Base-by-base conservation (phyloP, 2,797 vertebrate species). In the Avahi laniger region DNA sequence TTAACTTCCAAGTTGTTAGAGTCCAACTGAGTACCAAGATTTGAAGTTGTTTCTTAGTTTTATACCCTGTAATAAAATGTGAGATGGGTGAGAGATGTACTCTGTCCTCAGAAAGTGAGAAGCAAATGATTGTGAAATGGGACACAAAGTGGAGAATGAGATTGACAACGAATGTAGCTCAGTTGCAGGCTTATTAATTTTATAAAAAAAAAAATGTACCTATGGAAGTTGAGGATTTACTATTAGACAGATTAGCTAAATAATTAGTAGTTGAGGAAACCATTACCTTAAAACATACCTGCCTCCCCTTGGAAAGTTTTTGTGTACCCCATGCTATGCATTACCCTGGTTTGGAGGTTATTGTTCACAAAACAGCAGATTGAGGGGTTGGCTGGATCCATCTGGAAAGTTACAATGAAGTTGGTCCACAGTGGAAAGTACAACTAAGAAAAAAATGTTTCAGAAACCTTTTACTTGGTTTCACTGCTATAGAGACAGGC, bases 381-480 rank as follows among this genome's bases (percentile, higher is more conserved):
- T 43, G 48, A 78, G 48, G 67, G 76, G 22, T 94, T 93, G 79
- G 59, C 92, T 85, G 30, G 57, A 35, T n/a, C 63, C 24, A 48
- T 52, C 57, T 93, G 91, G 86, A 94, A 96, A 78, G 54, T 69
- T 93, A 75, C 83, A 57, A 30, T 20, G 50, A 93, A 85, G 48
- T 76, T 43, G 67, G 94, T 95, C 59, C 46, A 38, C 22, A 91
- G 46, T 61, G 48, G 59, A 67, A 87, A 75, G 82, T 43, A 95
- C 46, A 22, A n/a, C 69, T 81, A 91, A 94, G 87, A 72, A 96
- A 94, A 76, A 96, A 92, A 95, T 86, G 46, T 92, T 94, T 96
- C 80, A 92, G 88, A 93, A 95, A 73, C 79, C 93, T 92, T 94
- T 96, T 96, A 97, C 61, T 94, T 67, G 57, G 87, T 96, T 96